Conservation (phyloP, 2,888 invertebrate species). For the Lypha dubia region DNA sequence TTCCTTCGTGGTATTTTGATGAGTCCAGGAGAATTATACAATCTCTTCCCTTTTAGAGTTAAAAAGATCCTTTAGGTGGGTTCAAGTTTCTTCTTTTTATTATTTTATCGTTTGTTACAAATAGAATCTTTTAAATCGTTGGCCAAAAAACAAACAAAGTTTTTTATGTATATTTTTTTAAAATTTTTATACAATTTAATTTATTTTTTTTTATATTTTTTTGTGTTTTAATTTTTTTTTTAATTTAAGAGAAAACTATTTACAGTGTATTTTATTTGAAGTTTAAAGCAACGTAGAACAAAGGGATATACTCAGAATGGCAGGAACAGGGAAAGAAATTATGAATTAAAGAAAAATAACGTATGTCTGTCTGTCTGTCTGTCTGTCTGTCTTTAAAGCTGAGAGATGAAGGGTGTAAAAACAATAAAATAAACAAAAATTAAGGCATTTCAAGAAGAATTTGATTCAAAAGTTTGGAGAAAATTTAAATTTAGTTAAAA, state of each 20-base stretch:
- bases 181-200: constrained; percentile 66
- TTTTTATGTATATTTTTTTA: constrained; percentile 9
- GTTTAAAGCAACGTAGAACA: constrained; percentile 74
- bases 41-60: too few species aligned
- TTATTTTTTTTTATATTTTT: constrained; percentile 63
- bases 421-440: not conserved
- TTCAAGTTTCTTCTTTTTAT: too few species aligned
- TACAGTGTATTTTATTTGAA: constrained; percentile 67
- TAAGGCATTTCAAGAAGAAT: constrained; percentile 5
- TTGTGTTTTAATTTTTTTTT: constrained; percentile 67
- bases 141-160: not conserved
- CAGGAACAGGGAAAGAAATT: not conserved
- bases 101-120: not conserved
- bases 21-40: too few species aligned
- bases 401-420: not conserved
- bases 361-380: too few species aligned
- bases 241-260: constrained; percentile 75
- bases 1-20: too few species aligned
- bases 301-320: not conserved
- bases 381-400: too few species aligned
- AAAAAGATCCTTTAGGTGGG: too few species aligned
- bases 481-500: constrained; percentile 9
- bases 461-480: constrained; percentile 7
- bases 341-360: not conserved
- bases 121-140: not conserved